These are phyloP conservation scores for Thalassophryne amazonica DNA, from an alignment of 2,797 vertebrate genomes.

Conservation along the genomic window DNA sequence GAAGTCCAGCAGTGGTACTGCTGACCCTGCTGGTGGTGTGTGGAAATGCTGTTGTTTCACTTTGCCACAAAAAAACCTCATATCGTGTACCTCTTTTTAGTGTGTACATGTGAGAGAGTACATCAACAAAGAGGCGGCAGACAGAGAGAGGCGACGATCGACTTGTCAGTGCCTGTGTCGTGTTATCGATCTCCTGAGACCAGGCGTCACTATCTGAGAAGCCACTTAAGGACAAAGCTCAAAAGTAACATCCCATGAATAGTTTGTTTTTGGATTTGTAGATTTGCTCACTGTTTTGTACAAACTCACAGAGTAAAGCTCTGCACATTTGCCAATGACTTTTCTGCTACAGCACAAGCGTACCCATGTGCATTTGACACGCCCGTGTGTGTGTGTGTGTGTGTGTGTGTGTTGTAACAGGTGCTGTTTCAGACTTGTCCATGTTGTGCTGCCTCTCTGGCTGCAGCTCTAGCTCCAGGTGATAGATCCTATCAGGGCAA, in stretches of 20 bases:
- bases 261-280: neutral
- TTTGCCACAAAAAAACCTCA: constrained; percentile 23
- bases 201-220: constrained; percentile 13
- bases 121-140: constrained; percentile 24
- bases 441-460: constrained; percentile 34
- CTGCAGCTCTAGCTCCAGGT: constrained; percentile 56
- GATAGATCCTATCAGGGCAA: constrained; percentile 72
- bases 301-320: too few relatives aligned
- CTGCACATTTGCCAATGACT: too few relatives aligned
- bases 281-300: neutral
- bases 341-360: too few relatives aligned
- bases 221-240: neutral
- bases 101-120: constrained; percentile 18
- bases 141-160: constrained; percentile 3
- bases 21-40: constrained; percentile 18
- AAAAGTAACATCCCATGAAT: neutral
- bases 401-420: constrained; percentile 27
- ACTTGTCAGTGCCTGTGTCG: constrained; percentile 23
- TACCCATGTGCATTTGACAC: too few relatives aligned
- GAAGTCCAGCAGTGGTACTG: too few relatives aligned
- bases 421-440: constrained; percentile 41
- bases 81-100: constrained; percentile 1
- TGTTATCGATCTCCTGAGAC: constrained; percentile 24
- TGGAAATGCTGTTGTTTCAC: constrained; percentile 28
- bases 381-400: neutral